Base-by-base conservation (phyloP, 2,113 vertebrate species). In the Mastomys natalensis region DNA sequence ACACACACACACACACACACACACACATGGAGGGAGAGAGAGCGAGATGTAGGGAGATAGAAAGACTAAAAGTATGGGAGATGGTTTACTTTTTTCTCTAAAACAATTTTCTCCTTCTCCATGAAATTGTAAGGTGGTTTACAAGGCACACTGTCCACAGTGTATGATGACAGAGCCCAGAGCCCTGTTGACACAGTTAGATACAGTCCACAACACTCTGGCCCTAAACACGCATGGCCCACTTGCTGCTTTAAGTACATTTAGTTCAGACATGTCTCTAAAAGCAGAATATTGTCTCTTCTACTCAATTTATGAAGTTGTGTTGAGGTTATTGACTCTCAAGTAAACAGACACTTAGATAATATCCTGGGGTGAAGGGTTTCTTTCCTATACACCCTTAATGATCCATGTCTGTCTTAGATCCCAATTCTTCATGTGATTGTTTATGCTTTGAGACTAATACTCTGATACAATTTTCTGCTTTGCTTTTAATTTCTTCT, bases 401-500 rank as follows among this genome's bases (percentile, higher is more conserved):
- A 9, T 53, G n/a, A 53, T 53, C 34, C 34, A 15, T 53, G 48
- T 24, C 45, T 91, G 26, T 13, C 37, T 89, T 86, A 78, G 40
- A 17, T 87, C 21, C 45, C 62, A 55, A 73, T 85, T 89, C 85
- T 95, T 94, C 43, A 82, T 89, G 40, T 68, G 62, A 82, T 45
- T 45, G 31, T 21, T 53, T 51, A 4, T 82, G 31, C 45, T 92
- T 91, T 95, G 74, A 91, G 66, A 94, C 70, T n/a, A 60, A 2
- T 48, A 7, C 34, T 93, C 3, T 4, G 31, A 58, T 58, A 15
- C 34, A 6, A 64, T 70, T 34, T 62, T 37, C n/a, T 9, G 21
- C 66, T 26, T 82, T 68, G 53, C 31, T 87, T 92, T 66, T 17
- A 73, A 7, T 19, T 53, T 55, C 45, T 72, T 43, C 58, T 96